These are phyloP conservation scores for Oryzias javanicus DNA, from an alignment of 2,113 vertebrate genomes.

Conservation along the genomic window DNA sequence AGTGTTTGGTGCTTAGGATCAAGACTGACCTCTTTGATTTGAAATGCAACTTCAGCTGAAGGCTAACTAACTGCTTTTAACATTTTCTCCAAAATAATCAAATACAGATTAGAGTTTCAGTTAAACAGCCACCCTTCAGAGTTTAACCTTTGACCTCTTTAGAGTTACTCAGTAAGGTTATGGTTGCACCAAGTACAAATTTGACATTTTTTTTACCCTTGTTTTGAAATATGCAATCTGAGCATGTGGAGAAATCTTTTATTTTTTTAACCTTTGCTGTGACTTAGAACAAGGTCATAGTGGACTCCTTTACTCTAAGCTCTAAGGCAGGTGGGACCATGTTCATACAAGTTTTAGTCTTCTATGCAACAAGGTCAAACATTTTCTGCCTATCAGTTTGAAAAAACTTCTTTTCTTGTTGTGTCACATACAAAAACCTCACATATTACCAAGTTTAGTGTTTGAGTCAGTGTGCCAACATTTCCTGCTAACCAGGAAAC, in stretches of 20 bases:
- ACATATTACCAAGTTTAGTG: too few relatives aligned
- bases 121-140: neutral
- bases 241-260: conserved; percentile 2
- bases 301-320: conserved; percentile 6
- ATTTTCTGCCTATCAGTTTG: too few relatives aligned
- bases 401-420: too few relatives aligned
- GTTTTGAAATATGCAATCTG: conserved; percentile 8
- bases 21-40: conserved; percentile 19
- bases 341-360: too few relatives aligned
- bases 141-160: conserved; percentile 28
- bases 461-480: conserved; percentile 1
- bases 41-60: conserved; percentile 19
- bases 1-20: neutral
- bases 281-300: conserved; percentile 31
- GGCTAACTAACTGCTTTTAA: neutral
- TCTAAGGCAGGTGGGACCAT: too few relatives aligned
- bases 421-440: too few relatives aligned
- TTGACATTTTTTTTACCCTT: conserved; percentile 6
- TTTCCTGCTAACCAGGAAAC: conserved; percentile 12
- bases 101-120: neutral
- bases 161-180: neutral
- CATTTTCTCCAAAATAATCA: too few relatives aligned
- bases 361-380: too few relatives aligned
- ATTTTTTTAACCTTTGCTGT: conserved; percentile 28
- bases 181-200: conserved; percentile 16